These are phyloP conservation scores for Melanotaenia maccullochi DNA, from an alignment of 2,797 vertebrate genomes.

Conservation along the genomic window DNA sequence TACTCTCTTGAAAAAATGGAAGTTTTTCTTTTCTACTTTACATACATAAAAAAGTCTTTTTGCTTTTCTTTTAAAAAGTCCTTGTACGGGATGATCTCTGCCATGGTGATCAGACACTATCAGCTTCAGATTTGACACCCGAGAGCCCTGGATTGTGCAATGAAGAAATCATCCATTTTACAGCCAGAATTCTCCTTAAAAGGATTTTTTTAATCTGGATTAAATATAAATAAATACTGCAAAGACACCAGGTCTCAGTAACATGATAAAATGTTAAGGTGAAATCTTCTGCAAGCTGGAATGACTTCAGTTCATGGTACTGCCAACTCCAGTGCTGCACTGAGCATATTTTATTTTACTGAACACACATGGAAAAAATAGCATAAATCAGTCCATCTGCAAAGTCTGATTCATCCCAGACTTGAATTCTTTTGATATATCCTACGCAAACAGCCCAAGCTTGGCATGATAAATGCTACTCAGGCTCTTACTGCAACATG, in stretches of 20 bases:
- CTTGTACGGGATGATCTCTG: conserved; percentile 45
- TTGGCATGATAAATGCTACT: conserved; percentile 24
- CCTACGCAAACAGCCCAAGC: conserved; percentile 15
- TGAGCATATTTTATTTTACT: not conserved
- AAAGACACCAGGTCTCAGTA: not conserved
- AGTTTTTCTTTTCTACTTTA: conserved; percentile 12
- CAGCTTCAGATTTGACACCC: conserved; percentile 40
- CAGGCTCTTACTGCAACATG: conserved; percentile 19
- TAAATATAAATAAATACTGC: conserved; percentile 19
- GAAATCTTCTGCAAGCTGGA: not conserved
- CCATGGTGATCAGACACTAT: conserved; percentile 28
- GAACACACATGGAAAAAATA: conserved; percentile 22
- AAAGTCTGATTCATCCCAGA: conserved; percentile 12
- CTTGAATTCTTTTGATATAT: conserved; percentile 27
- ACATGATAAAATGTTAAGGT: not conserved
- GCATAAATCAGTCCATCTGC: conserved; percentile 22
- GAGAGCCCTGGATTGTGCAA: conserved; percentile 52
- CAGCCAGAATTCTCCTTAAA: conserved; percentile 33
- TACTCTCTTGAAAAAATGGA: not conserved
- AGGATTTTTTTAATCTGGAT: conserved; percentile 21
- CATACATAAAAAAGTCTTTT: conserved; percentile 16
- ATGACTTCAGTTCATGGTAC: not conserved
- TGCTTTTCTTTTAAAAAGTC: conserved; percentile 11
- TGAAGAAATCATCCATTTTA: conserved; percentile 73
- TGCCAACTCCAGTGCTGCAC: conserved; percentile 4